These are phyloP conservation scores for Drosophila monieri DNA, from an alignment of 2,888 invertebrate species.

Conservation along the genomic window DNA sequence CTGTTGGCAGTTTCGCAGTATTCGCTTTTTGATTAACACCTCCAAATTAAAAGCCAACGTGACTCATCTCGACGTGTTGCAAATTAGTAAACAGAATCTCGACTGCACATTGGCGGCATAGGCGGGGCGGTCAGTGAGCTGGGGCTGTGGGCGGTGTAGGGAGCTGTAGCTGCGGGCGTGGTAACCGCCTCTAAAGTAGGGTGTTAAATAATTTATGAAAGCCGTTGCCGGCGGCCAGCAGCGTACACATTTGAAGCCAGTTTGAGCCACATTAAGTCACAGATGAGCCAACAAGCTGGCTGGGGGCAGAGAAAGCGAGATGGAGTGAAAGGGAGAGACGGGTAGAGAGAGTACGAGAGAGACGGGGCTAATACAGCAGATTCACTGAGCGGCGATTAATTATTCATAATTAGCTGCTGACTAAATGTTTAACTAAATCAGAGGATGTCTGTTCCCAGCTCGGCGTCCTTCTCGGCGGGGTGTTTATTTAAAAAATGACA, in stretches of 20 bases:
- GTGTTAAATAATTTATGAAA: constrained; percentile 50
- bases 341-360: too few species aligned
- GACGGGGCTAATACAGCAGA: not conserved
- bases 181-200: constrained; percentile 26
- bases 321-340: not conserved
- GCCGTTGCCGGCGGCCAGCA: constrained; percentile 33
- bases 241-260: constrained; percentile 31
- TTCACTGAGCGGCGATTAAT: constrained; percentile 52
- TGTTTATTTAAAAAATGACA: constrained; percentile 45
- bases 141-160: not conserved
- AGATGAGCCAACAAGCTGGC: constrained; percentile 30
- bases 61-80: constrained; percentile 38
- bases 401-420: constrained; percentile 67
- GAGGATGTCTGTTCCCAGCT: constrained; percentile 26
- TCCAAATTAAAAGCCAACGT: constrained; percentile 31
- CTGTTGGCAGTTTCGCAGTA: constrained; percentile 8
- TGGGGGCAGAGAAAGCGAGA: not conserved
- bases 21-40: constrained; percentile 55
- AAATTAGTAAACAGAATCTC: constrained; percentile 52
- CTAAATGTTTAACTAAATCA: constrained; percentile 63
- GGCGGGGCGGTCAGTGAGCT: not conserved
- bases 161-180: not conserved
- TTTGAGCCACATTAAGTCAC: constrained; percentile 34
- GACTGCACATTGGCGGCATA: constrained; percentile 25
- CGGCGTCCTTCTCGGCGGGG: not conserved